A percentile compares a stretch with the other conserved stretches of the same genome.
Evolutionary conservation across 1,140 invertebrate genomes (phyloP).

Genomic region (Hylaeus volcanicus): DNA sequence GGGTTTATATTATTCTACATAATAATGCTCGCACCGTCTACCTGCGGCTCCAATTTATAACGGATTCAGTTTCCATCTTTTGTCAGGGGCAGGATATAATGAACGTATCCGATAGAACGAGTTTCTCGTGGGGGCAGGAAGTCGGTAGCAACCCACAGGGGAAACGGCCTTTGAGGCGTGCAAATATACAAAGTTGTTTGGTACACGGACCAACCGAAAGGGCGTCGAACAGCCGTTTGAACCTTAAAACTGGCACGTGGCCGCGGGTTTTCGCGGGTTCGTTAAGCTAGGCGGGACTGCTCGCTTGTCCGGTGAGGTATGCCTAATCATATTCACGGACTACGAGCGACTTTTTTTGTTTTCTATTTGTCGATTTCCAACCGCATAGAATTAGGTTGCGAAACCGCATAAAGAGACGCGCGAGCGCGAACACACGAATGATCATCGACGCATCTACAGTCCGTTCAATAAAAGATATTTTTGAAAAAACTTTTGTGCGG

Average conservation of each 20-base stretch:
- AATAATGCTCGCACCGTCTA: no score
- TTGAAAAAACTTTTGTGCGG: no score
- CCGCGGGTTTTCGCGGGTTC: background rate
- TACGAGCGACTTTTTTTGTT: constrained; percentile 17
- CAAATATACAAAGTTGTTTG: background rate
- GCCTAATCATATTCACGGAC: constrained; percentile 15
- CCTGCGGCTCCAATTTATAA: no score
- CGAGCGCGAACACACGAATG: background rate
- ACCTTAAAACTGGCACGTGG: constrained; percentile 3
- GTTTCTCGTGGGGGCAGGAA: background rate
- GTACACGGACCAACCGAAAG: constrained; percentile 11
- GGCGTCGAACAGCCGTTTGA: background rate
- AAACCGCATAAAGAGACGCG: constrained; percentile 47
- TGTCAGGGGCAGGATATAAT: background rate
- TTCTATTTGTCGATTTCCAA: constrained; percentile 49
- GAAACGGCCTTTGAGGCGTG: background rate
- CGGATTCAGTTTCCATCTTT: background rate
- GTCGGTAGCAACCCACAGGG: background rate
- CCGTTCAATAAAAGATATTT: no score
- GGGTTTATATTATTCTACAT: no score
- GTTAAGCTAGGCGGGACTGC: constrained; percentile 8
- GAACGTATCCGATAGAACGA: background rate
- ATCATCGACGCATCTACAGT: background rate
- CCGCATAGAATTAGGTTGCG: constrained; percentile 55
- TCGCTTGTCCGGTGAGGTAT: background rate